A percentile compares a stretch with the other conserved stretches of the same genome.
These are phyloP conservation scores for Acromyrmex charruanus DNA, from an alignment of 1,140 invertebrate species.

Conservation along the genomic window DNA sequence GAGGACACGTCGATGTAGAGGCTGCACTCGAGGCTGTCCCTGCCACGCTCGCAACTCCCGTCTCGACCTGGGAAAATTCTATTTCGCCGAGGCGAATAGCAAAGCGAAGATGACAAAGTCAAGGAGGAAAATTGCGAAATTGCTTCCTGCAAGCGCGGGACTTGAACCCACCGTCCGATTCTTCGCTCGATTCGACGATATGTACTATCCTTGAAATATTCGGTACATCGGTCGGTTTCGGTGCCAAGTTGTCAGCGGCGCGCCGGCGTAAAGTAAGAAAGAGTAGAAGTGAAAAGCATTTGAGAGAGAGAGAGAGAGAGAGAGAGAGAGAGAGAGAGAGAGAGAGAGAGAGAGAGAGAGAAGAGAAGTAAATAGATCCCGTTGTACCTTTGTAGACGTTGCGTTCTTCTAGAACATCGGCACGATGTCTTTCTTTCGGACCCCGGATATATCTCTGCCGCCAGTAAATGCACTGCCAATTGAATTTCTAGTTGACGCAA, in stretches of 20 bases:
- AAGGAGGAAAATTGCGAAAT: conserved; percentile 86
- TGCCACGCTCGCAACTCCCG: neutral
- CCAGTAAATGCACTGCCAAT: conserved; percentile 73
- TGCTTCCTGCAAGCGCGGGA: conserved; percentile 77
- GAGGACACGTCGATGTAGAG: conserved; percentile 75
- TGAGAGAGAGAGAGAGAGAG: no score
- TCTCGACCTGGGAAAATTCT: conserved; percentile 82
- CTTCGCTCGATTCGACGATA: conserved; percentile 24
- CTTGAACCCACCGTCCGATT: conserved; percentile 34
- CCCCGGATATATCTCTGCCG: conserved; percentile 37
- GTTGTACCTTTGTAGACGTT: conserved; percentile 75
- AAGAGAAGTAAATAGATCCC: conserved; percentile 82
- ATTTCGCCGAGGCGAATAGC: conserved; percentile 84
- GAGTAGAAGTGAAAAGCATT: conserved; percentile 47
- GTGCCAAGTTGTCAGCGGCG: conserved; percentile 63
- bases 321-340: neutral
- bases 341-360: no score
- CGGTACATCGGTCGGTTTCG: conserved; percentile 4
- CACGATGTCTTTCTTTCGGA: conserved; percentile 42
- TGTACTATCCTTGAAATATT: conserved; percentile 37
- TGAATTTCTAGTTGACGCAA: conserved; percentile 67
- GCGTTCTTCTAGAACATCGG: conserved; percentile 66
- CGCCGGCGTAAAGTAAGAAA: conserved; percentile 65
- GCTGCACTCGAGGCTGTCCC: conserved; percentile 57
- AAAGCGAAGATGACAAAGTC: conserved; percentile 87